Evolutionary conservation across 2,888 invertebrate genomes (phyloP).

Genomic region (Rhogogaster chlorosoma): DNA sequence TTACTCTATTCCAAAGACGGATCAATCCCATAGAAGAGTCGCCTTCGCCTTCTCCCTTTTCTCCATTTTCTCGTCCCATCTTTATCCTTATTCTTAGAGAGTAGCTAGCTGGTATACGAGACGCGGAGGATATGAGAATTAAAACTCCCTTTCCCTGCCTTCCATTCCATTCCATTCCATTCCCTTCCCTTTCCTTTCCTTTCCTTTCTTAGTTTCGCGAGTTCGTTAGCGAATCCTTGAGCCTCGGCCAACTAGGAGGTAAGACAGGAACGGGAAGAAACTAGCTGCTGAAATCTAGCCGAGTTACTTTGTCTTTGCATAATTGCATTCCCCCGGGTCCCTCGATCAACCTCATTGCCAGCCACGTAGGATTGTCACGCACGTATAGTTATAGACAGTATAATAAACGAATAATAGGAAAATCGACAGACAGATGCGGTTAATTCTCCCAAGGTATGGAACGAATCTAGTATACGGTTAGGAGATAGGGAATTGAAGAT

Average conservation of each 20-base stretch:
- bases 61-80: background rate
- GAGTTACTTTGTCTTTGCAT: slow-evolving; percentile 49
- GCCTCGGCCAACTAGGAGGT: background rate
- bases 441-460: background rate
- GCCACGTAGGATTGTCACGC: background rate
- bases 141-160: slow-evolving; percentile 19
- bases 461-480: background rate
- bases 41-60: background rate
- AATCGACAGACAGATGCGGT: background rate
- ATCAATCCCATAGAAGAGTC: slow-evolving; percentile 29
- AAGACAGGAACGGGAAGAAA: background rate
- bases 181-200: background rate
- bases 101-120: background rate
- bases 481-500: background rate
- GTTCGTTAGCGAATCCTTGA: slow-evolving; percentile 51
- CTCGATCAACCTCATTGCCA: slow-evolving; percentile 13
- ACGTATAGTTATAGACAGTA: background rate
- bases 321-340: slow-evolving; percentile 22
- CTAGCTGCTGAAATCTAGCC: slow-evolving; percentile 27
- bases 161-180: background rate
- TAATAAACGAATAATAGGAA: slow-evolving; percentile 12
- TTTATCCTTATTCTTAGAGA: background rate
- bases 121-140: slow-evolving; percentile 15
- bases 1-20: background rate
- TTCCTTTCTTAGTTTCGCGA: slow-evolving; percentile 33